phyloP scores from a whole-genome alignment of 1,140 invertebrate species.

The Coenobita brevimanus region DNA sequence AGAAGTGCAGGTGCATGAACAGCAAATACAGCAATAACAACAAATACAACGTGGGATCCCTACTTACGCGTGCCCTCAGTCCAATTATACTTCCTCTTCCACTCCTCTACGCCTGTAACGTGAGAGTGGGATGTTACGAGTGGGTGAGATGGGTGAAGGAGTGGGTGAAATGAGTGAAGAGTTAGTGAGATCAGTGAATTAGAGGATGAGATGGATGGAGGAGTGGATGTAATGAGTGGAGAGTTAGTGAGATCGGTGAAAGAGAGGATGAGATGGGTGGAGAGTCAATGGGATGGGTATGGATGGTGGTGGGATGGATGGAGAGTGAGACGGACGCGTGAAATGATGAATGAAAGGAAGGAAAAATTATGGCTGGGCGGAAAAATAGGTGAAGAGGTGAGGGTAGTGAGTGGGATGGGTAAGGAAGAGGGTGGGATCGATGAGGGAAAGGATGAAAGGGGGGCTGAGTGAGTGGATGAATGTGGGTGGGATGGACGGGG shows the following conservation, averaged over 20 bases:
- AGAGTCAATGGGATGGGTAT: too few relatives aligned
- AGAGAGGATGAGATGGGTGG: too few relatives aligned
- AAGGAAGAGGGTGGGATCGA: neutral
- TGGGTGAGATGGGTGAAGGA: neutral
- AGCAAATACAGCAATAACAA: neutral
- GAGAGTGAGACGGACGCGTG: neutral
- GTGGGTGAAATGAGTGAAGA: neutral
- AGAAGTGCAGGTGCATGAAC: too few relatives aligned
- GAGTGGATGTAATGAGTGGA: too few relatives aligned
- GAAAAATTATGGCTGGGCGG: neutral
- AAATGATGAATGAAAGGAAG: neutral
- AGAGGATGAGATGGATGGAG: too few relatives aligned
- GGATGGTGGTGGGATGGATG: too few relatives aligned
- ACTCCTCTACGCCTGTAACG: slow-evolving; percentile 45
- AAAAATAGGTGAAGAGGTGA: neutral
- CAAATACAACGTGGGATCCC: neutral
- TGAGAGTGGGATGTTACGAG: neutral
- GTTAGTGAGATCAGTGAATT: neutral
- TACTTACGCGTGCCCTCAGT: slow-evolving; percentile 57
- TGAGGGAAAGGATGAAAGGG: too few relatives aligned
- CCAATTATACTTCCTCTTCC: slow-evolving; percentile 63
- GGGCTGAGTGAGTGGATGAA: too few relatives aligned
- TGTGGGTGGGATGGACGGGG: too few relatives aligned
- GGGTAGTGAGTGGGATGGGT: too few relatives aligned
- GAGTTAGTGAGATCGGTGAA: too few relatives aligned